Evolutionary conservation across 2,113 vertebrate genomes (phyloP).

Genomic region (Vulpes lagopus): DNA sequence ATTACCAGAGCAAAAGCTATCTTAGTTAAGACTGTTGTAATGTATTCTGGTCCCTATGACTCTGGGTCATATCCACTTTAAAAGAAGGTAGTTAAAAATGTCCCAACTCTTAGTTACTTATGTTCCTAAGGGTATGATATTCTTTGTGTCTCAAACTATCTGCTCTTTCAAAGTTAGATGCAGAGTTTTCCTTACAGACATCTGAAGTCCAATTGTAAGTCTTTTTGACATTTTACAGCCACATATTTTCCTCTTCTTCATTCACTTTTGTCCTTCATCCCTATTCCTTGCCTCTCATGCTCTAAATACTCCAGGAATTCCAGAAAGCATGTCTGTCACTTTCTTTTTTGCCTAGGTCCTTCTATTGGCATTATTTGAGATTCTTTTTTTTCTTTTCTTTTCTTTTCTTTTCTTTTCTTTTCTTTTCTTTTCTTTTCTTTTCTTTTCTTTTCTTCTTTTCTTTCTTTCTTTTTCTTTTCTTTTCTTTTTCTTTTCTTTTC

Average conservation of each 20-base stretch:
- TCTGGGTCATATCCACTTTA: neutral
- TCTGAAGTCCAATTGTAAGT: neutral
- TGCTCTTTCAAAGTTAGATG: neutral
- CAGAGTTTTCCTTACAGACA: neutral
- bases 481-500: no score
- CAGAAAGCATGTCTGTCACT: neutral
- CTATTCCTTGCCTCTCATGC: neutral
- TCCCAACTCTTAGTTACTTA: neutral
- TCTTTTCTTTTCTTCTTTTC: no score
- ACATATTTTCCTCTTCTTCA: neutral
- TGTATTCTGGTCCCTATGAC: neutral
- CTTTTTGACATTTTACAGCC: neutral
- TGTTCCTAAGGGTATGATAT: neutral
- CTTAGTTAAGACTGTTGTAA: neutral
- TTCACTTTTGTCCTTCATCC: neutral
- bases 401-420: no score
- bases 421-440: no score
- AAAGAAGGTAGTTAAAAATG: neutral
- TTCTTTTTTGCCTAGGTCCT: neutral
- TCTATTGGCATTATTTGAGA: neutral
- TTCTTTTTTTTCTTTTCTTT: neutral
- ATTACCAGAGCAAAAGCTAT: neutral
- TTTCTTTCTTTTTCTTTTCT: rapidly evolving
- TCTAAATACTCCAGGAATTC: neutral
- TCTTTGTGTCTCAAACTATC: neutral